Conservation (phyloP, 2,797 vertebrate genomes). For the Hemitrygon akajei region DNA sequence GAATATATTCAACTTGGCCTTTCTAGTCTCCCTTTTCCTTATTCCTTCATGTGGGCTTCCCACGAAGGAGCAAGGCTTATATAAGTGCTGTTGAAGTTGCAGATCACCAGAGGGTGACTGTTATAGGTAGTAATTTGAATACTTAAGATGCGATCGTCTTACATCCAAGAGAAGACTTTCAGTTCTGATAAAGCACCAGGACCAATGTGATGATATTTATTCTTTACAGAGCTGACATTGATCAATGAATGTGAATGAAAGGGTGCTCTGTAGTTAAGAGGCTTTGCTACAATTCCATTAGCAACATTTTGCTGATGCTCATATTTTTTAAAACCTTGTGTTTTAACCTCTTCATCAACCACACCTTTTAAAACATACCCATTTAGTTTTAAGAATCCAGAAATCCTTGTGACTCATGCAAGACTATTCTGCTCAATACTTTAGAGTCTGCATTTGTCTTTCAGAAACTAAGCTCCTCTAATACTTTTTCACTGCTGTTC, state of each 20-base stretch:
- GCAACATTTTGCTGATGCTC: not conserved
- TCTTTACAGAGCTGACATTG: constrained; percentile 24
- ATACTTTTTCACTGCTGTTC: not conserved
- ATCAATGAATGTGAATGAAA: constrained; percentile 16
- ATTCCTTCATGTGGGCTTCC: not conserved
- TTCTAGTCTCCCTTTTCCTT: not conserved
- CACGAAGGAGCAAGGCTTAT: not conserved
- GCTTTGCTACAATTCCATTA: not conserved
- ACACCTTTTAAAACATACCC: not conserved
- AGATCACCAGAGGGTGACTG: too few relatives aligned
- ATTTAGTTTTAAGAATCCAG: not conserved
- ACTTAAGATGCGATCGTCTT: not conserved
- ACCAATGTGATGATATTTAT: not conserved
- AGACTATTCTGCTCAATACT: not conserved
- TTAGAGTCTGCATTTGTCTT: not conserved
- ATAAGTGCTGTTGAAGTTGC: not conserved
- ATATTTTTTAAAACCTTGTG: not conserved
- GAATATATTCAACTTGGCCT: not conserved
- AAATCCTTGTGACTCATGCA: not conserved
- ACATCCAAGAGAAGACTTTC: not conserved
- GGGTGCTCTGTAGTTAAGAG: not conserved
- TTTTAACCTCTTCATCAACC: not conserved
- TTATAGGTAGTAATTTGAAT: not conserved
- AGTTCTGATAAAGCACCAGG: not conserved
- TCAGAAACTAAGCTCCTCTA: not conserved